Base-by-base conservation (phyloP, 2,888 invertebrate species). In the Troides oblongomaculatus region DNA sequence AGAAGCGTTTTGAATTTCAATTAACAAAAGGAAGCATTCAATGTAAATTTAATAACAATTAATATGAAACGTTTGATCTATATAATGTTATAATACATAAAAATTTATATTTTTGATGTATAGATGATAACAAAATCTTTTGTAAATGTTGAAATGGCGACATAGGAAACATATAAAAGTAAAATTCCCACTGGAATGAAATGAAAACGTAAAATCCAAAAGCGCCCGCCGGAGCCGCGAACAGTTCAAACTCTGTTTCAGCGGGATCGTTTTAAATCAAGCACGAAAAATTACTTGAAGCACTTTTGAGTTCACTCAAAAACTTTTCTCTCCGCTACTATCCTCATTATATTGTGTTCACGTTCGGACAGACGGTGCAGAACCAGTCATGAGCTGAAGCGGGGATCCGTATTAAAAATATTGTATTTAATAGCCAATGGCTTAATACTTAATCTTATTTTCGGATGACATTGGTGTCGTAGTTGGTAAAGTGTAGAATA, bases 261-360 rank as follows among this genome's bases (percentile, higher is more conserved):
- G 80, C 78, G 79, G 80, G 84, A 87, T 86, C 87, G 85, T 84
- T 89, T 87, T 87, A 86, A 87, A 88, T 89, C 87, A 87, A 85
- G 84, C 88, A 83, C 83, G 84, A 89, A 89, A 89, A 90, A 89
- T 90, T 90, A 89, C 88, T 83, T 74, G 75, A 79, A 88, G 84
- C 84, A 85, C 86, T 90, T 88, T 87, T 84, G 84, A 88, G 89
- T 84, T 79, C 80, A 82, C 80, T 84, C 82, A 84, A 86, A 70
- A 88, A 88, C 86, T 88, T 88, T 81, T 77, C 86, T 86, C 84
- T 87, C 80, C 80, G 82, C 76, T 78, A 79, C 77, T 81, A 80
- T 82, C 81, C 87, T 89, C 87, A 88, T 89, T 89, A 88, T 87
- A 89, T 90, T 90, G 88, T 88, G 86, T 88, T 87, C 90, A 88